Percentiles rank a stretch among this genome's conserved stretches.
These are phyloP conservation scores for Etheostoma nigrum DNA, from an alignment of 2,797 vertebrate species.

Conservation along the genomic window DNA sequence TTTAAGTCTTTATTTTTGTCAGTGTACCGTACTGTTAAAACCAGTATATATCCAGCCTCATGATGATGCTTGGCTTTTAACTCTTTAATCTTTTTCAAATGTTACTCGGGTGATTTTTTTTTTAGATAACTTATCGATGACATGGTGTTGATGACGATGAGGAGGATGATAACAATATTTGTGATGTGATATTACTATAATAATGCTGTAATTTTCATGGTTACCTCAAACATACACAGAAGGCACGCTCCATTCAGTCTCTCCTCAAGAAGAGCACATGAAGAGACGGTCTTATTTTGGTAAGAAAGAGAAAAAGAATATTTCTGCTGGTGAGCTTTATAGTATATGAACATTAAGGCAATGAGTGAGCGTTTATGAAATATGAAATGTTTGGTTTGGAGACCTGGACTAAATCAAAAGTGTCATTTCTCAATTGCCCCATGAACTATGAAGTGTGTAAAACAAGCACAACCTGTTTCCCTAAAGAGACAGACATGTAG, in stretches of 20 bases:
- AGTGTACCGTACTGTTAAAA: constrained; percentile 77
- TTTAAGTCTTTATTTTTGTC: constrained; percentile 78
- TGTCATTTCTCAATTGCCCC: constrained; percentile 34
- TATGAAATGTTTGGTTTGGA: constrained; percentile 53
- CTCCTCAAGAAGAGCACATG: constrained; percentile 74
- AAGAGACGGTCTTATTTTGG: constrained; percentile 71
- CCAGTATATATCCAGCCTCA: constrained; percentile 75
- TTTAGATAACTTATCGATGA: constrained; percentile 51
- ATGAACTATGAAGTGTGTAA: constrained; percentile 65
- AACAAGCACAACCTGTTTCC: constrained; percentile 81
- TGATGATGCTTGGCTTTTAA: constrained; percentile 80
- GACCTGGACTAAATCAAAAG: constrained; percentile 51
- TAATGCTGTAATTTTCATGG: constrained; percentile 62
- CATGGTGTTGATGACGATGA: constrained; percentile 41
- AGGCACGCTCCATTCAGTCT: constrained; percentile 51
- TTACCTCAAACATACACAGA: constrained; percentile 60
- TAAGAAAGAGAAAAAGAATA: constrained; percentile 48
- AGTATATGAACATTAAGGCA: constrained; percentile 43
- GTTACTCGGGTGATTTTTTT: constrained; percentile 65
- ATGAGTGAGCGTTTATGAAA: constrained; percentile 38
- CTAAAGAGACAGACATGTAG: constrained; percentile 68
- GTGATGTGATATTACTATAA: constrained; percentile 56
- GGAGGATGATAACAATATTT: constrained; percentile 24
- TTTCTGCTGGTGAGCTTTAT: constrained; percentile 60
- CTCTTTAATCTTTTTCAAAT: constrained; percentile 73